Evolutionary conservation across 2,113 vertebrate genomes (phyloP).

Genomic region (Dolichotis patagonum): DNA sequence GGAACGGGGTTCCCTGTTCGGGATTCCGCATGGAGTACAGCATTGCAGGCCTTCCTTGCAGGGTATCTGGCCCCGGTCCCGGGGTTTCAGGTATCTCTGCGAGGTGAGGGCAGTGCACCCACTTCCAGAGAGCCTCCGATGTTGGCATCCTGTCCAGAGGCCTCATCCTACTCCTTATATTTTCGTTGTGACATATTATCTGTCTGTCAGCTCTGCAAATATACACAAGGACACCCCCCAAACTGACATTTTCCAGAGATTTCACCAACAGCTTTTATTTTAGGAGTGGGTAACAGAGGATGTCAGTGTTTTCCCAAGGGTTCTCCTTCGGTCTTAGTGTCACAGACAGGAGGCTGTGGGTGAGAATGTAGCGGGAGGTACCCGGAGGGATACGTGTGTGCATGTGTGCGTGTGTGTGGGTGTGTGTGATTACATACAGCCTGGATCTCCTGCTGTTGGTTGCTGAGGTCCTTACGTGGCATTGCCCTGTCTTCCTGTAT

Average conservation of each 20-base stretch:
- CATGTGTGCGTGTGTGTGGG: too few relatives aligned
- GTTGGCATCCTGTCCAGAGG: neutral
- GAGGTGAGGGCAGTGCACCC: neutral
- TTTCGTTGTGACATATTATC: neutral
- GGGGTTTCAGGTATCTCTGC: neutral
- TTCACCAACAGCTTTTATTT: conserved; percentile 30
- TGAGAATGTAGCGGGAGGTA: neutral
- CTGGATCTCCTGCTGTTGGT: neutral
- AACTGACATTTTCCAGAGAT: neutral
- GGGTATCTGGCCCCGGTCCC: too few relatives aligned
- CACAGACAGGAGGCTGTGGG: neutral
- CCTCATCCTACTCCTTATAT: neutral
- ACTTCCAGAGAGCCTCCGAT: neutral
- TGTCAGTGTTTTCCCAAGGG: neutral
- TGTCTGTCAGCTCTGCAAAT: neutral
- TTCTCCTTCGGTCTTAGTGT: neutral
- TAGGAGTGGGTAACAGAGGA: neutral
- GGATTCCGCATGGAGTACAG: neutral
- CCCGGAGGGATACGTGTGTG: neutral
- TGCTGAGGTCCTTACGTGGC: neutral
- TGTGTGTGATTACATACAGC: neutral
- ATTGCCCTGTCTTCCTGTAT: neutral
- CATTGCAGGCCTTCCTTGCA: neutral
- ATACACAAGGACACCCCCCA: neutral
- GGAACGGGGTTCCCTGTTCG: neutral